Percentiles rank a stretch among this genome's conserved stretches.
These are phyloP conservation scores for Macropis europaea DNA, from an alignment of 2,888 invertebrate species.

Conservation along the genomic window DNA sequence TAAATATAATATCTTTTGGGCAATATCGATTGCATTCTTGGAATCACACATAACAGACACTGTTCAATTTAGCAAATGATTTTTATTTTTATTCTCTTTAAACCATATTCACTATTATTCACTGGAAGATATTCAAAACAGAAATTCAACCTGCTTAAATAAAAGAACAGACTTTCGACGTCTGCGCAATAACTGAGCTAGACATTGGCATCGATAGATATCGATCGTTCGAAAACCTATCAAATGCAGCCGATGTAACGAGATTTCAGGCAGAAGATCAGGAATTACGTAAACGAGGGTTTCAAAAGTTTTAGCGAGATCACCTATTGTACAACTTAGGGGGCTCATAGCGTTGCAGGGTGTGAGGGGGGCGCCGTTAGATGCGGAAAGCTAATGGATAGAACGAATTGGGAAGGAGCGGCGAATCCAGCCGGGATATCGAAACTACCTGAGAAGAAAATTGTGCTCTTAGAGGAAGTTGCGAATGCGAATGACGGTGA, in stretches of 20 bases:
- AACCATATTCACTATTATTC: too few species aligned
- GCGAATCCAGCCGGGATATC: conserved; percentile 24
- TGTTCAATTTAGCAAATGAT: too few species aligned
- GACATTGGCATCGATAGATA: neutral
- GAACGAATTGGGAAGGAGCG: conserved; percentile 41
- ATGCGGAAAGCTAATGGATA: conserved; percentile 41
- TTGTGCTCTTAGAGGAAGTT: conserved; percentile 28
- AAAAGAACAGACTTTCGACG: too few species aligned
- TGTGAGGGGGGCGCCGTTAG: neutral
- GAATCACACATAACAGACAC: too few species aligned
- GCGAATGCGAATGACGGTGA: conserved; percentile 7
- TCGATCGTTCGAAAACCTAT: neutral
- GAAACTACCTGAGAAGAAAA: conserved; percentile 26
- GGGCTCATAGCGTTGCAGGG: conserved; percentile 5
- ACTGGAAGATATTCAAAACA: too few species aligned
- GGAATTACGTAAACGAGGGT: neutral
- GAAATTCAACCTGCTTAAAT: too few species aligned
- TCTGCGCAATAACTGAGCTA: too few species aligned
- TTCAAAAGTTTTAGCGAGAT: conserved; percentile 1
- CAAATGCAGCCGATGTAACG: conserved; percentile 4
- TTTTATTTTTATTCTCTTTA: too few species aligned
- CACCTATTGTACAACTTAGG: conserved; percentile 36
- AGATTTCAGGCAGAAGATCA: conserved; percentile 6
- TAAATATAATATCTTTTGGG: too few species aligned
- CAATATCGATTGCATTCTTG: too few species aligned